Evolutionary conservation across 2,113 vertebrate genomes (phyloP), one percentile per base, ranked within the genome.

Genomic region (Callionymus lyra): DNA sequence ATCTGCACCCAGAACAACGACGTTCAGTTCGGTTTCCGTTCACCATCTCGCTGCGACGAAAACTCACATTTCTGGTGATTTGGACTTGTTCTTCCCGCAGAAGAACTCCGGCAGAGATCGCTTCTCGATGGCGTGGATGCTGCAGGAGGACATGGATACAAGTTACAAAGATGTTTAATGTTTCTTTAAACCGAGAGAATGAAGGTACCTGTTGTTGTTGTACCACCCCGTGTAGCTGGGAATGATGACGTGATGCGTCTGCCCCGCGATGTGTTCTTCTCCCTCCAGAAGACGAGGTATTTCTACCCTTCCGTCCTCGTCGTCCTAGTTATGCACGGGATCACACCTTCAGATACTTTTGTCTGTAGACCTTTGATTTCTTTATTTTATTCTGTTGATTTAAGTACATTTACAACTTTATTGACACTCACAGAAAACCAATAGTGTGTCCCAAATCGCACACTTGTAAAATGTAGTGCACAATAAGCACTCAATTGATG

Each of bases 181-280:
- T n/a, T n/a, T n/a, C n/a, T n/a, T n/a, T n/a, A n/a, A 6, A 16
- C 9, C 47, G 14, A 10, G 12, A 39, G 19, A 19, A 13, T 41
- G 6, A 27, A n/a, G 15, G 79, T 53, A 97, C 95, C 92, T 89
- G 80, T 99, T 99, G 68, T 99, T 90, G 75, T 99, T 94, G 60
- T 98, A 99, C 95, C 95, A 99, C 0, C 93, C 91, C 0, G 92
- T 86, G 12, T 96, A 98, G 79, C 91, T 97, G 3, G 95, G 95
- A 42, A 99, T 93, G 43, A 99, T 98, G 58, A 99, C 91, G 70
- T 98, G 94, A 77, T 99, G 93, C 0, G 90, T 97, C 69, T 99
- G 94, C 18, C 98, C 93, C 0, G 90, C 91, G 59, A 92, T 88
- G 0, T 85, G 94, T 41, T 98, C 94, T 53, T 99, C 95, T 13